A percentile compares a stretch with the other conserved stretches of the same genome.
phyloP scores from a whole-genome alignment of 2,113 vertebrate species.

The Microcebus griseorufus region DNA sequence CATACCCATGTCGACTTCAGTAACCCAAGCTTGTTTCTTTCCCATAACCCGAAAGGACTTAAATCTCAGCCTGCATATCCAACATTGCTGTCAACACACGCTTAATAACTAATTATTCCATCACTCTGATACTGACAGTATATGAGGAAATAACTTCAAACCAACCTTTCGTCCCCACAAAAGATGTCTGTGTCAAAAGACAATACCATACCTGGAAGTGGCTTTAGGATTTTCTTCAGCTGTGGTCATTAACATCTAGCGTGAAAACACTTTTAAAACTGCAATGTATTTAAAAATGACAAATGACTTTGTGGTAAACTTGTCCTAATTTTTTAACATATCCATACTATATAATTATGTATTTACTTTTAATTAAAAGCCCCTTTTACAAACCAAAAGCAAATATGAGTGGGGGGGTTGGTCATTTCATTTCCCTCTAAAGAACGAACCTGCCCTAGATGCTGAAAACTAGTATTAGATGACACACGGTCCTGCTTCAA shows the following conservation, averaged over 20 bases:
- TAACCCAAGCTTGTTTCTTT: background rate
- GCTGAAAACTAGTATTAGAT: background rate
- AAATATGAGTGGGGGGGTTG: background rate
- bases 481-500: background rate
- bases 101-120: background rate
- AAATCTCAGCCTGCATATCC: background rate
- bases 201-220: background rate
- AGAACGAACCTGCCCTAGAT: background rate
- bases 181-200: background rate
- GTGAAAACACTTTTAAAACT: slow-evolving; percentile 43
- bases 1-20: background rate
- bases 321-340: slow-evolving; percentile 44
- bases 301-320: background rate
- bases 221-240: background rate
- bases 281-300: background rate
- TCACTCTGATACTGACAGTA: background rate
- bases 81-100: background rate
- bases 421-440: background rate
- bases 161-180: background rate
- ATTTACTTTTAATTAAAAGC: slow-evolving; percentile 28
- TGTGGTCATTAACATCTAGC: background rate
- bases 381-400: slow-evolving; percentile 46
- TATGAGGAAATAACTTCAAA: background rate
- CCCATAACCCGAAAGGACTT: background rate
- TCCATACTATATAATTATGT: background rate